A percentile compares a stretch with the other conserved stretches of the same genome.
Conservation (phyloP, 2,797 vertebrate genomes). For the Peromyscus nudipes region DNA sequence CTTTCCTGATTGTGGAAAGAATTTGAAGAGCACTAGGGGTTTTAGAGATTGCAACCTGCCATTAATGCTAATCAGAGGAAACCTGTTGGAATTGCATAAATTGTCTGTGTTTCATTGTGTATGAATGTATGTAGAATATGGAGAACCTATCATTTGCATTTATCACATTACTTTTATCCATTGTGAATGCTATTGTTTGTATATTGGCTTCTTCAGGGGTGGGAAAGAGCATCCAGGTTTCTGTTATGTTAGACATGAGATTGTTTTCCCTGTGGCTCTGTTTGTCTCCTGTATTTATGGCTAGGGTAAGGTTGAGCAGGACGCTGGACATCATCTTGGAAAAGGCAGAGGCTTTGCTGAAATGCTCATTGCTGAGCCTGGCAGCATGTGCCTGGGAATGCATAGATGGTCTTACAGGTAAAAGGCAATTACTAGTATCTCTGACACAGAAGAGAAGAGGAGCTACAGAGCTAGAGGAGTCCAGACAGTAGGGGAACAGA, state of each 20-base stretch:
- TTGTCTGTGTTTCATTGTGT: neutral
- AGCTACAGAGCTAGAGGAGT: neutral
- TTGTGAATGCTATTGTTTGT: conserved; percentile 12
- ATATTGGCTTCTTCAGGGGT: neutral
- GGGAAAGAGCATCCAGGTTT: neutral
- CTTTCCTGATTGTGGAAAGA: neutral
- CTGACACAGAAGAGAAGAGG: neutral
- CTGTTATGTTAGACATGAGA: neutral
- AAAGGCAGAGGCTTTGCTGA: neutral
- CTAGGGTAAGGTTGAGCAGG: neutral
- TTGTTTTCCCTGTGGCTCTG: neutral
- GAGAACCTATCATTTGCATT: neutral
- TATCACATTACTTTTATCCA: neutral
- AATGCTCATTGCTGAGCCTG: neutral
- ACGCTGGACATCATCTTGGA: neutral
- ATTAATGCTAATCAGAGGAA: neutral
- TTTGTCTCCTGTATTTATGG: neutral
- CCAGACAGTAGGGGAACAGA: neutral
- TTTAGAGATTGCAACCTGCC: neutral
- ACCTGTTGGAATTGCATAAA: neutral
- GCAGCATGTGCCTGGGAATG: neutral
- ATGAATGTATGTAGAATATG: neutral
- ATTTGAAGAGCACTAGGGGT: neutral
- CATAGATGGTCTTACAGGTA: neutral
- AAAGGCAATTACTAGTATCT: neutral